A percentile compares a stretch with the other conserved stretches of the same genome.
These are phyloP conservation scores for Peromyscus polionotus DNA, from an alignment of 2,113 vertebrate species.

Conservation along the genomic window DNA sequence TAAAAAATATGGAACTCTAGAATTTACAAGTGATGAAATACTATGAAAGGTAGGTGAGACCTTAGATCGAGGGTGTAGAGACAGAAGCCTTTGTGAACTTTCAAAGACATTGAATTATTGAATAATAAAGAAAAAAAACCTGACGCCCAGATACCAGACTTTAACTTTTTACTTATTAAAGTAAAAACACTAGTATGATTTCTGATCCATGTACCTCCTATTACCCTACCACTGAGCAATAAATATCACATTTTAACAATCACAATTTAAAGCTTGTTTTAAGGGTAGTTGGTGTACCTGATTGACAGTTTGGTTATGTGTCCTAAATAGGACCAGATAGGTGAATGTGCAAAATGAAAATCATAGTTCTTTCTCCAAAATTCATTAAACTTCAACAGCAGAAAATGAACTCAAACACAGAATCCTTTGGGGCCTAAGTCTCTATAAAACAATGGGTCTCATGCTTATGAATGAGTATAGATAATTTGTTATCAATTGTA, in stretches of 20 bases:
- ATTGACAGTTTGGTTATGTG: not conserved
- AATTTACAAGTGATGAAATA: not conserved
- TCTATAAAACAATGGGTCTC: not conserved
- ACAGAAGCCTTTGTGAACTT: not conserved
- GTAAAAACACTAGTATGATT: not conserved
- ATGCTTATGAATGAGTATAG: not conserved
- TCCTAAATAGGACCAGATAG: not conserved
- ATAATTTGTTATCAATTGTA: not conserved
- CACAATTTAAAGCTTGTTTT: not conserved
- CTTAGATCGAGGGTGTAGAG: not conserved
- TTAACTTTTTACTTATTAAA: not conserved
- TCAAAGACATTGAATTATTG: not conserved
- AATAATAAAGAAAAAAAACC: not conserved
- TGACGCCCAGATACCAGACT: not conserved
- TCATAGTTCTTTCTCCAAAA: not conserved
- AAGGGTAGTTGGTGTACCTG: not conserved
- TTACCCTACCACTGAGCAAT: not conserved
- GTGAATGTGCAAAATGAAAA: not conserved
- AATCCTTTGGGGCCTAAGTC: rapidly evolving
- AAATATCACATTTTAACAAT: not conserved
- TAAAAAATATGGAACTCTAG: not conserved
- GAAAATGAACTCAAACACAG: not conserved
- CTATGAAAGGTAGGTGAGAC: not conserved
- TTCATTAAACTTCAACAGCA: not conserved
- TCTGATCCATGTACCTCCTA: not conserved